phyloP scores from a whole-genome alignment of 2,797 vertebrate genomes.

The Halcyon smyrnensis region DNA sequence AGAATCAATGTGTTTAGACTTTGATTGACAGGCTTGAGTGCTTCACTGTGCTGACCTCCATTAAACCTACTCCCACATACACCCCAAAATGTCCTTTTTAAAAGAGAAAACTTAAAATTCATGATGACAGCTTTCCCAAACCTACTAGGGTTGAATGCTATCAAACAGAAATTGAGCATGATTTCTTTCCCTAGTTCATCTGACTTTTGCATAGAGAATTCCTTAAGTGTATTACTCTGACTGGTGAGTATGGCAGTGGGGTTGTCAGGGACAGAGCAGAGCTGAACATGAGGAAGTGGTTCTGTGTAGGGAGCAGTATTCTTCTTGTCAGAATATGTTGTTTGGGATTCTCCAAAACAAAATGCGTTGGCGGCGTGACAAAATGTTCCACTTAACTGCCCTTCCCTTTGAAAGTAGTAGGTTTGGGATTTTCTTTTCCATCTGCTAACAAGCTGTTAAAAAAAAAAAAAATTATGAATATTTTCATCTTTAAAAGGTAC shows the following conservation, averaged over 20 bases:
- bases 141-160: not conserved
- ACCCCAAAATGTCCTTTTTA: not conserved
- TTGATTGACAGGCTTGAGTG: not conserved
- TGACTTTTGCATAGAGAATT: not conserved
- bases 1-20: not conserved
- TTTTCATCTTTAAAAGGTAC: not conserved
- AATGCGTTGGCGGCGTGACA: not conserved
- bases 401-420: not conserved
- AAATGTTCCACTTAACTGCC: not conserved
- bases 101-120: not conserved
- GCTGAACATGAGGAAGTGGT: not conserved
- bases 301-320: not conserved
- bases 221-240: not conserved
- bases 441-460: not conserved
- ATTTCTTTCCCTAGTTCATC: not conserved
- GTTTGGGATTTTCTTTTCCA: not conserved
- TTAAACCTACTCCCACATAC: not conserved
- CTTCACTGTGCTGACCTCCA: not conserved
- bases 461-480: not conserved
- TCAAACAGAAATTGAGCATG: not conserved
- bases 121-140: not conserved
- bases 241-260: not conserved
- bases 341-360: not conserved
- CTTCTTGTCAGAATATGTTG: rapidly evolving
- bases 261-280: rapidly evolving